phyloP scores from a whole-genome alignment of 2,797 vertebrate genomes.

The Aphelocoma californica region DNA sequence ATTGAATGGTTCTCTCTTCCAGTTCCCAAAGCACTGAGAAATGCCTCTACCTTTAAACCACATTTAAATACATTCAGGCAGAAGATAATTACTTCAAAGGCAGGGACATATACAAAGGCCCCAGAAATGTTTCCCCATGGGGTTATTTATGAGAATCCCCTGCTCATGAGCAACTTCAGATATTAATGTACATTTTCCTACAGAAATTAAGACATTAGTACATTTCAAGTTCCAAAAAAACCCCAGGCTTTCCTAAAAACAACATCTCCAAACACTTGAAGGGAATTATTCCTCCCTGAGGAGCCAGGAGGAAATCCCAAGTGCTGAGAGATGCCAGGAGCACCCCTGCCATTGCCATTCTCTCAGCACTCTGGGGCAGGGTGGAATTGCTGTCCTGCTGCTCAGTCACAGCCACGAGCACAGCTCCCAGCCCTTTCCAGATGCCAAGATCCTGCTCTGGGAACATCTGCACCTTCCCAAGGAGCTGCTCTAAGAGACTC shows the following conservation, averaged over 20 bases:
- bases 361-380: background rate
- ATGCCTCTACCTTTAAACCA: background rate
- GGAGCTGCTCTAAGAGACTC: background rate
- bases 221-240: conserved; percentile 19
- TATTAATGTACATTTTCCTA: background rate
- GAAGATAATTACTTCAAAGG: background rate
- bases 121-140: background rate
- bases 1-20: background rate
- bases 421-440: conserved; percentile 27
- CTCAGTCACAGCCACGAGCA: background rate
- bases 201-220: background rate
- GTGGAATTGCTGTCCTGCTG: conserved; percentile 45
- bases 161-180: background rate
- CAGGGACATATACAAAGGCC: background rate
- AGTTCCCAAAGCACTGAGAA: background rate
- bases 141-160: background rate
- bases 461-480: background rate
- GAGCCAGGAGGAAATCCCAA: conserved; percentile 26
- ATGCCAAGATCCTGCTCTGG: background rate
- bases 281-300: background rate
- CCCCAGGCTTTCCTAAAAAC: background rate
- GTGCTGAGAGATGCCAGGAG: conserved; percentile 52
- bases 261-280: background rate
- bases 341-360: conserved; percentile 58
- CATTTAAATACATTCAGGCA: background rate